phyloP scores from a whole-genome alignment of 2,797 vertebrate species.

The Onychomys torridus region DNA sequence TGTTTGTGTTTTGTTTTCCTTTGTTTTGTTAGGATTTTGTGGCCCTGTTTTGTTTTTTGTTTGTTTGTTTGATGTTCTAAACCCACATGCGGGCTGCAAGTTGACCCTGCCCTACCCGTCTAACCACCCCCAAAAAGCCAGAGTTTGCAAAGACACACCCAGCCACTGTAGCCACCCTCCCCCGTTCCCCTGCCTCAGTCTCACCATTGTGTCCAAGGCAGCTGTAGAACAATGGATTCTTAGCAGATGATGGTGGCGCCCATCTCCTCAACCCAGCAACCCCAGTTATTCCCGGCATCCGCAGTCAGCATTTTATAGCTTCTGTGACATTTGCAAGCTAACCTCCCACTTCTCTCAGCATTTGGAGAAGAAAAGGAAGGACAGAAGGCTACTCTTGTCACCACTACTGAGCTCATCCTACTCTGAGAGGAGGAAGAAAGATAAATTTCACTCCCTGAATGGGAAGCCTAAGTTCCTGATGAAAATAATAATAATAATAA shows the following conservation, averaged over 20 bases:
- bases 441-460: conserved; percentile 67
- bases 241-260: conserved; percentile 56
- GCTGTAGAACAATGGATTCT: conserved; percentile 66
- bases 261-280: conserved; percentile 13
- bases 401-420: conserved; percentile 72
- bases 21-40: conserved; percentile 20
- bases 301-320: conserved; percentile 71
- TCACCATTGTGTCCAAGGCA: conserved; percentile 42
- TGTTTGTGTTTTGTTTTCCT: conserved; percentile 40
- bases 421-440: conserved; percentile 55
- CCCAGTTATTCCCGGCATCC: conserved; percentile 70
- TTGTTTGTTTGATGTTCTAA: conserved; percentile 20
- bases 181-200: conserved; percentile 34
- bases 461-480: conserved; percentile 61
- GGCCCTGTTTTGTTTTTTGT: background rate
- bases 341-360: conserved; percentile 74
- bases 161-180: background rate
- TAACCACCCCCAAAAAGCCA: background rate
- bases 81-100: conserved; percentile 8
- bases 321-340: conserved; percentile 77
- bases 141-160: conserved; percentile 53
- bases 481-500: background rate
- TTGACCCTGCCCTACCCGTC: background rate
- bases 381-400: conserved; percentile 70
- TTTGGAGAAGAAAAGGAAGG: conserved; percentile 59